Base-by-base conservation (phyloP, 2,888 invertebrate species). In the Ernsta delagoae region DNA sequence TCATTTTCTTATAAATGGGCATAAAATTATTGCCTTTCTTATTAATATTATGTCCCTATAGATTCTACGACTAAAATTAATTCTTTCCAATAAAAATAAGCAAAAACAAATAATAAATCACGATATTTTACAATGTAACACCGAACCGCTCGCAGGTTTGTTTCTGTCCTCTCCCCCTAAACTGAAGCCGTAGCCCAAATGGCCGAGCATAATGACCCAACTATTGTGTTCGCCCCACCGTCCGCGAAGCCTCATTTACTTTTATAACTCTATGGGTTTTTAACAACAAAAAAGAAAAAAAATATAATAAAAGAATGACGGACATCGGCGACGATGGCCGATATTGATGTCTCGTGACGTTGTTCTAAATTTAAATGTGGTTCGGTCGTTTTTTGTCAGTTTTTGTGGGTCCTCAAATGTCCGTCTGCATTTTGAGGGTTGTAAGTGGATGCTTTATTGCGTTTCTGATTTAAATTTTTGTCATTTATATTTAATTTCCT, bases 171-270 rank as follows among this genome's bases (percentile, higher is more conserved):
- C 79, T 79, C 76, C 77, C 78, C 82, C 81, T 80, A 75, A 85
- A 84, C 81, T 83, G 82, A 84, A 85, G 81, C 83, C 82, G 77
- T 57, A 12, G 79, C 81, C 82, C 87, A 92, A 93, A 92, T 92
- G 92, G 89, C 92, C 92, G 91, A 86, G 84, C 83, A 87, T 92
- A 92, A 92, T 92, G 90, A 90, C 84, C 85, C 84, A 86, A 90
- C 90, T 90, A 93, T 93, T 92, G 92, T 92, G 85, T 85, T 88
- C 88, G 83, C 88, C 88, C 89, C 87, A 84, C 72, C 85, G 87
- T 85, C 86, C 79, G 89, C 83, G 85, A 76, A 78, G 77, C 74
- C 78, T 79, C 79, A 74, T 90, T 90, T 90, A 89, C 88, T 90
- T 90, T 90, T 90, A 90, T 86, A 87, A 83, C 87, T 81, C 82